phyloP scores from a whole-genome alignment of 2,797 vertebrate genomes.

The Nothura maculosa region DNA sequence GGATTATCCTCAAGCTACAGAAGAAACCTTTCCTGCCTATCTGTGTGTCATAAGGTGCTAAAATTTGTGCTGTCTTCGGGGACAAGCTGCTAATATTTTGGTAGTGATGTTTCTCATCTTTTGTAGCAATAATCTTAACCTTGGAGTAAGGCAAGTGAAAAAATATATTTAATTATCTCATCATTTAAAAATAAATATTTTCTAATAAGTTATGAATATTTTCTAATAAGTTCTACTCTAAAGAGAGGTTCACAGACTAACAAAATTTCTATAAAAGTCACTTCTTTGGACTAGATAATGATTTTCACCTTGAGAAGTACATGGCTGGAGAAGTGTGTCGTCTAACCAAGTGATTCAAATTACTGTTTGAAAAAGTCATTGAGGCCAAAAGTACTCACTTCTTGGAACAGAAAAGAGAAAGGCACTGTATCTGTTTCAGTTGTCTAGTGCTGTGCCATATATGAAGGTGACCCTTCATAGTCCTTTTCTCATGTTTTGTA shows the following conservation, averaged over 20 bases:
- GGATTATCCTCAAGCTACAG: not conserved
- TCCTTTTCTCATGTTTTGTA: not conserved
- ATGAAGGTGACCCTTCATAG: not conserved
- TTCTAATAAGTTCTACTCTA: not conserved
- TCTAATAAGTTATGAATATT: not conserved
- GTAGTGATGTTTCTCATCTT: not conserved
- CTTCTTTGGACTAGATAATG: not conserved
- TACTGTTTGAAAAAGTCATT: not conserved
- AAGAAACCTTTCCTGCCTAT: not conserved
- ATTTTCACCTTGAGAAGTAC: constrained; percentile 13
- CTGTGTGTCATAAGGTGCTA: not conserved
- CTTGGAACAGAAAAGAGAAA: not conserved
- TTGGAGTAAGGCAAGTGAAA: rapidly evolving
- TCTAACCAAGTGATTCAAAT: not conserved
- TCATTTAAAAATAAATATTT: not conserved
- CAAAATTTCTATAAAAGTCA: not conserved
- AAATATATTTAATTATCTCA: not conserved
- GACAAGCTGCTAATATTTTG: not conserved
- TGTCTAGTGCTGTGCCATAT: not conserved
- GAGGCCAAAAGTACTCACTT: not conserved
- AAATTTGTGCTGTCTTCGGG: not conserved
- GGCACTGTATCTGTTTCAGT: not conserved
- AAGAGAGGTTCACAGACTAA: not conserved
- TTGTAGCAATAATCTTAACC: not conserved
- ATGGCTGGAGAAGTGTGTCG: not conserved